A percentile compares a stretch with the other conserved stretches of the same genome.
Conservation (phyloP, 2,113 vertebrate genomes). For the Oreochromis spilurus region DNA sequence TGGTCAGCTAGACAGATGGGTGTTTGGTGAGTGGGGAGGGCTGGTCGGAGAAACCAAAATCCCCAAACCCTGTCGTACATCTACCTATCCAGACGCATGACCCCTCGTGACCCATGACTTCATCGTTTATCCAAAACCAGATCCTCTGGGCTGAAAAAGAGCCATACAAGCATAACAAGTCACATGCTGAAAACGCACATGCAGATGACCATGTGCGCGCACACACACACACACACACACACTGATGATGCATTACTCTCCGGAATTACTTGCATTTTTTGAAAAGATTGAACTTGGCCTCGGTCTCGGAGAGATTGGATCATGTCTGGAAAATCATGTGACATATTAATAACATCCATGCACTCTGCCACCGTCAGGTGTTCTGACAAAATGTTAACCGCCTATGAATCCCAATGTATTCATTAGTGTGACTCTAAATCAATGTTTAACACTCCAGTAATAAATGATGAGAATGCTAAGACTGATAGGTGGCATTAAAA, state of each 20-base stretch:
- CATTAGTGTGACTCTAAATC: constrained; percentile 56
- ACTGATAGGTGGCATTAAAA: constrained; percentile 61
- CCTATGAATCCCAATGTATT: constrained; percentile 58
- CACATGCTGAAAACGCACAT: neutral
- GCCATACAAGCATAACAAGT: neutral
- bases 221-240: neutral
- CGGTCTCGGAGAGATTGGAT: constrained; percentile 17
- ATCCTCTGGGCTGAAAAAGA: neutral
- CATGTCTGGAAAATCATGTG: constrained; percentile 61
- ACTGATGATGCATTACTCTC: neutral
- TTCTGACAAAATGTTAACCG: constrained; percentile 33
- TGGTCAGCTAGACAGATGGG: constrained; percentile 51
- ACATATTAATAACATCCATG: constrained; percentile 58
- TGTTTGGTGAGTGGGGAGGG: neutral
- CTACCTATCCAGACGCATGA: neutral
- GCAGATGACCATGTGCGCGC: neutral
- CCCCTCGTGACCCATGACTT: neutral
- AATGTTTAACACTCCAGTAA: constrained; percentile 39
- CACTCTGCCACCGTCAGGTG: constrained; percentile 45
- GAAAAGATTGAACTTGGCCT: constrained; percentile 15
- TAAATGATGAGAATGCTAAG: constrained; percentile 55
- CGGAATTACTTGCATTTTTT: constrained; percentile 7
- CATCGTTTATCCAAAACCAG: constrained; percentile 1
- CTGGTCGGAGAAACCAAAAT: constrained; percentile 41
- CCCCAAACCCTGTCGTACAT: constrained; percentile 27